These are phyloP conservation scores for Lasaia peninsularis DNA, from an alignment of 1,140 invertebrate genomes.

Conservation along the genomic window DNA sequence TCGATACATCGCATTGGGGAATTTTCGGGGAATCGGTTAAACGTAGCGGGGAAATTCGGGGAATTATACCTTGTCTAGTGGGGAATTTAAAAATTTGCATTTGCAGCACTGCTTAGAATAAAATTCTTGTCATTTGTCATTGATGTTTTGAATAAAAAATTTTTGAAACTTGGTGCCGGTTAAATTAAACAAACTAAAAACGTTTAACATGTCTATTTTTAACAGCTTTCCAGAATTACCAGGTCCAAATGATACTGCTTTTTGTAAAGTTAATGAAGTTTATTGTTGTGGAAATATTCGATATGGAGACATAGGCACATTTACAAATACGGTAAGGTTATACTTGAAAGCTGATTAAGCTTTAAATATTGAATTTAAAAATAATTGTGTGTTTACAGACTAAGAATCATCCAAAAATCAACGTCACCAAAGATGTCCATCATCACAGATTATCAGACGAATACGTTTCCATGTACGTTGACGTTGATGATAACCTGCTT, in stretches of 20 bases:
- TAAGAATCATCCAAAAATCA: conserved; percentile 60
- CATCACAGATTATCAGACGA: conserved; percentile 65
- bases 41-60: too few species aligned
- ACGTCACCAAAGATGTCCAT: conserved; percentile 60
- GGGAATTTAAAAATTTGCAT: too few species aligned
- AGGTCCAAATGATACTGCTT: conserved; percentile 50
- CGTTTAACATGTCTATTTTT: conserved; percentile 58
- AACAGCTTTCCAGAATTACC: conserved; percentile 63
- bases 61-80: too few species aligned
- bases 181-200: neutral
- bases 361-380: neutral
- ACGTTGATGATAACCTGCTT: conserved; percentile 70
- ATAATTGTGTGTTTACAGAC: conserved; percentile 41
- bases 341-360: neutral
- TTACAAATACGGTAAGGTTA: conserved; percentile 73
- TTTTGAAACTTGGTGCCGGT: conserved; percentile 15
- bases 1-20: too few species aligned
- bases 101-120: too few species aligned
- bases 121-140: neutral
- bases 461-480: conserved; percentile 70
- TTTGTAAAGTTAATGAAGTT: conserved; percentile 68
- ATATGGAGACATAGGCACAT: conserved; percentile 65
- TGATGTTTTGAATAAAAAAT: neutral
- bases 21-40: too few species aligned
- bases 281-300: conserved; percentile 59